Percentiles rank a stretch among this genome's conserved stretches.
Conservation (phyloP, 2,888 invertebrate genomes). For the Omphaloscelis lunosa region DNA sequence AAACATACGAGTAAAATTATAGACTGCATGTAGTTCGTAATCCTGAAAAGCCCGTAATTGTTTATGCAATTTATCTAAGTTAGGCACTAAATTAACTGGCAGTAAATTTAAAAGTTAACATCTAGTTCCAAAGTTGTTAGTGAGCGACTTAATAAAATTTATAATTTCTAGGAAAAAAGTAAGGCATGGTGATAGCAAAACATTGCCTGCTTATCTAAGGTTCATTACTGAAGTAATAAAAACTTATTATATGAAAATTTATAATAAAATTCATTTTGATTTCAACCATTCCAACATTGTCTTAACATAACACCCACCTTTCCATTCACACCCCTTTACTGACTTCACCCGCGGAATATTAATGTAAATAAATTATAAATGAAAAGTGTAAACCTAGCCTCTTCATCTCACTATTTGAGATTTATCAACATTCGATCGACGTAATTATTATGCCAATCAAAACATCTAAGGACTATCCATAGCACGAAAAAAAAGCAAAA, state of each 20-base stretch:
- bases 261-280: constrained; percentile 6
- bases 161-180: background rate
- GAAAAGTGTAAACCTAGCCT: constrained; percentile 31
- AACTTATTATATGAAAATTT: constrained; percentile 12
- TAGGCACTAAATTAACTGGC: background rate
- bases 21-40: constrained; percentile 10
- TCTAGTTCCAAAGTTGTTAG: background rate
- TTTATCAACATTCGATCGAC: background rate
- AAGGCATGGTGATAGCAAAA: background rate
- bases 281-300: constrained; percentile 11
- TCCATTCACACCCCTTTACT: constrained; percentile 39
- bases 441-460: background rate
- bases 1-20: constrained; percentile 4
- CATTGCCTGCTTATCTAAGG: background rate
- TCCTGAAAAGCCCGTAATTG: constrained; percentile 53
- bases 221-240: constrained; percentile 11
- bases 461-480: background rate
- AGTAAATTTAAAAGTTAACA: constrained; percentile 6
- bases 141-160: background rate
- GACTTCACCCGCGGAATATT: constrained; percentile 4
- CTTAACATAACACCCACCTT: background rate
- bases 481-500: background rate
- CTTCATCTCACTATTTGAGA: constrained; percentile 17
- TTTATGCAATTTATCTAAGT: constrained; percentile 11
- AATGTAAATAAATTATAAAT: constrained; percentile 41